Evolutionary conservation across 2,888 invertebrate genomes (phyloP).

Genomic region (Lathronympha strigana): DNA sequence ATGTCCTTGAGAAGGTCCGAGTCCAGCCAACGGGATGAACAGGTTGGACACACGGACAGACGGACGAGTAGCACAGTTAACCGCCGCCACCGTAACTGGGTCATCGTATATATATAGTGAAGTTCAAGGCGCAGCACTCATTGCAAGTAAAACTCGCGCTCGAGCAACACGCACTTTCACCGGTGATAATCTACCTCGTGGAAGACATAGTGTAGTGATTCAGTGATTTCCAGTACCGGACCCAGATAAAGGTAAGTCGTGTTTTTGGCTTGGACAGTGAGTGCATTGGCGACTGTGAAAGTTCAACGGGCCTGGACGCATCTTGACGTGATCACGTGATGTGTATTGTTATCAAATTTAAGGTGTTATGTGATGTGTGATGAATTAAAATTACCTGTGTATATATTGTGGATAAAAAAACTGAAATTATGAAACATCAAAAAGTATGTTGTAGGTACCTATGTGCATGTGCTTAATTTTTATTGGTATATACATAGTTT

Average conservation of each 20-base stretch:
- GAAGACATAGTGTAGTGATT: slow-evolving; percentile 75
- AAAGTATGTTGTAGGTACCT: neutral
- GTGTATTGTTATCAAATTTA: slow-evolving; percentile 43
- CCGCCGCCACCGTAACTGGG: slow-evolving; percentile 87
- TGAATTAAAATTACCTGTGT: neutral
- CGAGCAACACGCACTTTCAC: slow-evolving; percentile 80
- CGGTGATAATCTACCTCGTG: slow-evolving; percentile 67
- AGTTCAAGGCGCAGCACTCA: slow-evolving; percentile 91
- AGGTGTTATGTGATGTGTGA: slow-evolving; percentile 49
- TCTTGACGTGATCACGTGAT: slow-evolving; percentile 46
- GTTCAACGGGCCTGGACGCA: slow-evolving; percentile 50
- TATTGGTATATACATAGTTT: no score
- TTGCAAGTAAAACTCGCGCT: slow-evolving; percentile 80
- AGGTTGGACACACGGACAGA: slow-evolving; percentile 67
- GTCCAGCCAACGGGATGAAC: slow-evolving; percentile 69
- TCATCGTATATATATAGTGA: slow-evolving; percentile 92
- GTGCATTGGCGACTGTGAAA: slow-evolving; percentile 51
- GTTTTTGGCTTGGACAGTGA: slow-evolving; percentile 44
- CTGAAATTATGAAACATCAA: no score
- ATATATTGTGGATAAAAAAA: no score
- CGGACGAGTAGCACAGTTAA: slow-evolving; percentile 78
- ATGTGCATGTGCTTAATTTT: neutral
- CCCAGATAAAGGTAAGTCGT: slow-evolving; percentile 72
- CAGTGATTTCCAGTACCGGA: slow-evolving; percentile 67
- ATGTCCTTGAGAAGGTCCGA: slow-evolving; percentile 64